A percentile compares a stretch with the other conserved stretches of the same genome.
Conservation (phyloP, 2,113 vertebrate species). For the Xiphias gladius region DNA sequence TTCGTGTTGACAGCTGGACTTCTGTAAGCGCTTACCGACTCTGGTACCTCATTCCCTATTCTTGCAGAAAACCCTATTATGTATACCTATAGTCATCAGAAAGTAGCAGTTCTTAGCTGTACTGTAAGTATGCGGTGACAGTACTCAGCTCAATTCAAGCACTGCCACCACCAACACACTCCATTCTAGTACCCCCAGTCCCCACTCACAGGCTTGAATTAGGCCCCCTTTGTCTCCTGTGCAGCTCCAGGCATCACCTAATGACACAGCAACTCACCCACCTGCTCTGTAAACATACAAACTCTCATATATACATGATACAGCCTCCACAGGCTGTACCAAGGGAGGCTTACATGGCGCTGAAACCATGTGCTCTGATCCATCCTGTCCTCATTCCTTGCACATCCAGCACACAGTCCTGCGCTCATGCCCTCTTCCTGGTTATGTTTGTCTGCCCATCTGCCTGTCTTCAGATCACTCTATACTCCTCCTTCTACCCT, state of each 20-base stretch:
- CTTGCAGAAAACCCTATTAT: neutral
- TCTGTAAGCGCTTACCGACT: neutral
- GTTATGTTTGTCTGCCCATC: slow-evolving; percentile 57
- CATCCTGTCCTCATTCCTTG: slow-evolving; percentile 38
- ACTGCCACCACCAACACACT: neutral
- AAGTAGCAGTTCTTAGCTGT: neutral
- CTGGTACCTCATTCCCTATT: neutral
- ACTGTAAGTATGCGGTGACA: neutral
- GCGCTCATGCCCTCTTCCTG: slow-evolving; percentile 41
- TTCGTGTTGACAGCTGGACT: too few relatives aligned
- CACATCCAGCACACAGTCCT: slow-evolving; percentile 31
- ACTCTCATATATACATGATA: slow-evolving; percentile 7
- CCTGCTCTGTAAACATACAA: slow-evolving; percentile 44
- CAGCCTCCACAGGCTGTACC: slow-evolving; percentile 61
- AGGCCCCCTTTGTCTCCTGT: slow-evolving; percentile 16
- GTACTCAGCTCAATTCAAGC: neutral
- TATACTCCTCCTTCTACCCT: slow-evolving; percentile 1
- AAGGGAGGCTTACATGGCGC: slow-evolving; percentile 59
- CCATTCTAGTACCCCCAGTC: neutral
- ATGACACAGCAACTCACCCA: slow-evolving; percentile 55
- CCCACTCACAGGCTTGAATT: slow-evolving; percentile 11
- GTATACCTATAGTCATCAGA: neutral
- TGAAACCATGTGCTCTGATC: slow-evolving; percentile 54
- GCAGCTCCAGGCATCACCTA: slow-evolving; percentile 44
- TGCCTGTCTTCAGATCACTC: slow-evolving; percentile 43